Percentiles rank a stretch among this genome's conserved stretches.
phyloP scores from a whole-genome alignment of 2,888 invertebrate genomes.

The Ennomos erosarius region DNA sequence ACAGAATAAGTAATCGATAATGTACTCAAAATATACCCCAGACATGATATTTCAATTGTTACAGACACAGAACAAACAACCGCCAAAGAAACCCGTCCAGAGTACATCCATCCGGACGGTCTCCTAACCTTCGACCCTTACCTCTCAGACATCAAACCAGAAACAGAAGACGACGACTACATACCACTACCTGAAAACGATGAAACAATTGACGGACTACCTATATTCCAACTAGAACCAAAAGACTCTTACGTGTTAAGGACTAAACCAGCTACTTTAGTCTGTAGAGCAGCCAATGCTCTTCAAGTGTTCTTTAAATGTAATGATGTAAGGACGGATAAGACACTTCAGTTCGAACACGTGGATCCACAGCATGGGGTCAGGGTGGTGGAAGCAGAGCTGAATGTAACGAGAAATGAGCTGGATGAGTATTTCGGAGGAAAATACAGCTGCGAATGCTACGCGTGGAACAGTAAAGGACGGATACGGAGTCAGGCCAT shows the following conservation, averaged over 20 bases:
- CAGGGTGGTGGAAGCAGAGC: constrained; percentile 90
- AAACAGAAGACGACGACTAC: constrained; percentile 78
- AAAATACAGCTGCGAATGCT: constrained; percentile 93
- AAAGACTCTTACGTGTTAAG: constrained; percentile 95
- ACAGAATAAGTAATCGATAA: not conserved
- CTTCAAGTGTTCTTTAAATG: constrained; percentile 93
- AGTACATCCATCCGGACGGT: constrained; percentile 78
- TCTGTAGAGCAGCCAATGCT: constrained; percentile 96
- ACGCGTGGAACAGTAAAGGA: constrained; percentile 92
- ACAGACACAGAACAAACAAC: constrained; percentile 72
- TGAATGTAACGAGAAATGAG: constrained; percentile 91
- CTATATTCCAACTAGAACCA: constrained; percentile 95
- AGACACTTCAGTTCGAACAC: constrained; percentile 88
- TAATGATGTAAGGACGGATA: constrained; percentile 86
- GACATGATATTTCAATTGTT: constrained; percentile 43
- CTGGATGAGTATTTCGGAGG: constrained; percentile 94
- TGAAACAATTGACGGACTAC: constrained; percentile 89
- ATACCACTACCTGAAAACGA: constrained; percentile 83
- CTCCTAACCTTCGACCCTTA: constrained; percentile 76
- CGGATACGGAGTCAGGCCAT: constrained; percentile 91
- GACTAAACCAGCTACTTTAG: constrained; percentile 93
- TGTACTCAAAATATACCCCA: constrained; percentile 3
- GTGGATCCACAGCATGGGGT: constrained; percentile 93
- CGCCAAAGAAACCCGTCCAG: constrained; percentile 73
- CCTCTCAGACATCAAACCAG: constrained; percentile 73